Evolutionary conservation across 1,140 invertebrate species (phyloP), one percentile per base, ranked within the genome.

Genomic region (Parapsyche elsis): DNA sequence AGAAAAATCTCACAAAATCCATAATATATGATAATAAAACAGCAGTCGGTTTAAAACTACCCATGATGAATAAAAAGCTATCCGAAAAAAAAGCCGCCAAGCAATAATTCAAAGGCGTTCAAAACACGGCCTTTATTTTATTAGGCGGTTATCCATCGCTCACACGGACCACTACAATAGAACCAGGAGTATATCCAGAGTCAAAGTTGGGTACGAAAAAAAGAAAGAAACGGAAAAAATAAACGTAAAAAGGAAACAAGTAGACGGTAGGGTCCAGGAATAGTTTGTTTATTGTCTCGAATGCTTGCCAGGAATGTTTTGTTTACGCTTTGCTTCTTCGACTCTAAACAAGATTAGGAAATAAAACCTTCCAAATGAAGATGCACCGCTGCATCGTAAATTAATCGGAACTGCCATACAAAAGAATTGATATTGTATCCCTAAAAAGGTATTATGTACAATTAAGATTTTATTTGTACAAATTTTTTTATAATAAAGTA

Each of bases 31-130:
- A 67, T 67, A 30, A 67, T 61, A 67, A 67, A 67, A 67, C 64
- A 61, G 59, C 59, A 67, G 64, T 67, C 64, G 64, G 21, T 23
- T 23, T 53, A 53, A 53, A 38, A 38, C 30, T 38, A 53, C 49
- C 10, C 49, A 53, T 53, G 49, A 53, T 16, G 49, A 53, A 53
- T 53, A 53, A 53, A 53, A 53, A 53, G 16, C 49, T 53, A 12
- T 10, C 49, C 16, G 10, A 53, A 53, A 53, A 53, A n/a, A 53
- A 53, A 53, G 49, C 64, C 24, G 24, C 64, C 64, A 10, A 12
- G 49, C 73, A 75, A 75, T 75, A 75, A 75, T 75, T 75, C 73
- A 75, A 75, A 75, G 49, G 73, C 73, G 46, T 73, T 75, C 73
- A 75, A 57, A 75, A 57, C 73, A 24, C 45, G 24, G 49, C 46